These are phyloP conservation scores for Actinia tenebrosa DNA, from an alignment of 64 coral and sea anemone genomes.

Conservation along the genomic window DNA sequence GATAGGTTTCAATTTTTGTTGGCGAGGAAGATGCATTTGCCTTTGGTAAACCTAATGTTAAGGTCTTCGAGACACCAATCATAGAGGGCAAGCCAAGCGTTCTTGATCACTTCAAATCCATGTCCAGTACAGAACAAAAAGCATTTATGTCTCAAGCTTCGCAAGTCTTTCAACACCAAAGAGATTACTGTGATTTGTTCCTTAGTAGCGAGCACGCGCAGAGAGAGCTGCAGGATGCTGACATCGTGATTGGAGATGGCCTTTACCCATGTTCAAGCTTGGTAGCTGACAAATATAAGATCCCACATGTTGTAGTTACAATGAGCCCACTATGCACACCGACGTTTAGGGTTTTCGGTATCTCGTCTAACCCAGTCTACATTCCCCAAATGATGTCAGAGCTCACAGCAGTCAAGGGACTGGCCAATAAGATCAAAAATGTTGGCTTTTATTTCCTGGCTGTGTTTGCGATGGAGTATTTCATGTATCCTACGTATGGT, in stretches of 20 bases:
- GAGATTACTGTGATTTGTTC: constrained; percentile 24
- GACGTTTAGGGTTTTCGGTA: not conserved
- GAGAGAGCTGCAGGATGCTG: constrained; percentile 7
- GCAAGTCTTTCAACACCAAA: not conserved
- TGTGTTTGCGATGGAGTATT: not conserved
- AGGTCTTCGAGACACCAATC: not conserved
- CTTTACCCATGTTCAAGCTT: constrained; percentile 18
- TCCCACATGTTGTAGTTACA: constrained; percentile 39
- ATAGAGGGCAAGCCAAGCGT: not conserved
- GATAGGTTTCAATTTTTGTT: not conserved
- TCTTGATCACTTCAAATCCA: not conserved
- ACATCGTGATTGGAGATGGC: constrained; percentile 39
- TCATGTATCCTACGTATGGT: not conserved
- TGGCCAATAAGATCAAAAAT: constrained; percentile 32
- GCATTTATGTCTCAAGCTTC: not conserved
- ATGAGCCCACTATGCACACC: not conserved
- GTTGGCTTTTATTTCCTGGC: not conserved
- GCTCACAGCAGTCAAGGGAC: not conserved
- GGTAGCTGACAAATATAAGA: constrained; percentile 17
- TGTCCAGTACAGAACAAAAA: not conserved
- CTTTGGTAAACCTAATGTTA: not conserved
- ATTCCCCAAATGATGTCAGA: constrained; percentile 12
- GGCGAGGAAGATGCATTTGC: not conserved
- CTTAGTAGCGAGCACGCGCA: constrained; percentile 3
- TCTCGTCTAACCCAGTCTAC: constrained; percentile 19